Evolutionary conservation across 2,888 invertebrate genomes (phyloP).

Genomic region (Drosophila infuscata): DNA sequence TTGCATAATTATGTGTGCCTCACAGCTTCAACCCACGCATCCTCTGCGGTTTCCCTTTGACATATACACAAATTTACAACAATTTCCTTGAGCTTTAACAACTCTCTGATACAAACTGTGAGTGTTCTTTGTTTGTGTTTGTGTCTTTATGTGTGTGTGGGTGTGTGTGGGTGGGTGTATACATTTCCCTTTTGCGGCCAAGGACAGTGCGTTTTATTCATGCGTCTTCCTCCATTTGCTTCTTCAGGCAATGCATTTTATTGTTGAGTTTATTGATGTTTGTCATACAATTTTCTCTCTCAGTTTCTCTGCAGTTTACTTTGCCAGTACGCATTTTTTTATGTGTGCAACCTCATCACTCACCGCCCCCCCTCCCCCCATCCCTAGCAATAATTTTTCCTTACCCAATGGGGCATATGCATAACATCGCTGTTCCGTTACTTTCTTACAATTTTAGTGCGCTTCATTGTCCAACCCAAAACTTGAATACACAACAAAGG

Average conservation of each 20-base stretch:
- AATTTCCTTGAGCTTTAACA: constrained; percentile 61
- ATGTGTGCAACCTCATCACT: constrained; percentile 14
- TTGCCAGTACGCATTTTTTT: constrained; percentile 29
- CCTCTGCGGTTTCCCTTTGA: constrained; percentile 47
- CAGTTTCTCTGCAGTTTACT: constrained; percentile 16
- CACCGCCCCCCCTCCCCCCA: too few relatives aligned
- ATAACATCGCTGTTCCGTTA: constrained; percentile 41
- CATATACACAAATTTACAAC: constrained; percentile 51
- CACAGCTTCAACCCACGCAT: background rate
- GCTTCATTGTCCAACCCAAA: background rate
- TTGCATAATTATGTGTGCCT: constrained; percentile 78
- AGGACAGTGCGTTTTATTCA: constrained; percentile 60
- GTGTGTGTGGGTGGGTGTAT: constrained; percentile 14
- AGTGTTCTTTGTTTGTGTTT: background rate
- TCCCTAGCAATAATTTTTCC: background rate
- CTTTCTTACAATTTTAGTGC: constrained; percentile 52
- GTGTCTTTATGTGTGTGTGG: background rate
- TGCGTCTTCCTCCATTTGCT: constrained; percentile 21
- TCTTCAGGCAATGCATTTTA: constrained; percentile 52
- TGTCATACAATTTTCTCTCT: constrained; percentile 52
- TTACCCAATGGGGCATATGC: constrained; percentile 55
- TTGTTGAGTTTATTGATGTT: constrained; percentile 73
- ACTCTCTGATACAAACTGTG: constrained; percentile 68
- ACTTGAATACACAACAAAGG: constrained; percentile 11
- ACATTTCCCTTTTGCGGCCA: constrained; percentile 42